Evolutionary conservation across 1,140 invertebrate species (phyloP).

Genomic region (Platorchestia sp.): DNA sequence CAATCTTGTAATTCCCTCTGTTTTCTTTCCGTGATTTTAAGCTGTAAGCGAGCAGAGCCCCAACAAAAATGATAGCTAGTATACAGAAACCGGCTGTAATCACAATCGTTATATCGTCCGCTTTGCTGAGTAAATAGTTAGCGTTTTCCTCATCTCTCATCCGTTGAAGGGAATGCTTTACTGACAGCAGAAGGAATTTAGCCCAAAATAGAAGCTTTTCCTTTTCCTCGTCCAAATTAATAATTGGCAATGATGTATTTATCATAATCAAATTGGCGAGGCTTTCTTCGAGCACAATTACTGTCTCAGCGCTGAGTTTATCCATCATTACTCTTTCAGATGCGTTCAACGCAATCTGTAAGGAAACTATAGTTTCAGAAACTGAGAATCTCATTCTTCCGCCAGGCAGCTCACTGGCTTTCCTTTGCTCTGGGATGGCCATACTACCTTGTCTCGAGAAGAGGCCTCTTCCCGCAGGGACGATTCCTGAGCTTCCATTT

Average conservation of each 20-base stretch:
- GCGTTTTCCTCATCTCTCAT: neutral
- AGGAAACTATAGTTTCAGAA: neutral
- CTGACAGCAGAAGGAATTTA: constrained; percentile 4
- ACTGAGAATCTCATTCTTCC: neutral
- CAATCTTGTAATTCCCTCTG: neutral
- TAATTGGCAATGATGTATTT: neutral
- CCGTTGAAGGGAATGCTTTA: neutral
- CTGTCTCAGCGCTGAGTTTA: neutral
- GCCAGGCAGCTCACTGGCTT: neutral
- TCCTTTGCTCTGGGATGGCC: neutral
- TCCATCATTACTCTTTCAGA: constrained; percentile 20
- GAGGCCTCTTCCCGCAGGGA: neutral
- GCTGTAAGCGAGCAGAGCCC: neutral
- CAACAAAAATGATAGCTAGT: neutral
- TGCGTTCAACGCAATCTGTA: neutral
- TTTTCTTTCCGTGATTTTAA: neutral
- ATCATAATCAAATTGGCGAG: neutral
- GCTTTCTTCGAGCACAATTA: neutral
- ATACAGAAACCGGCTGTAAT: constrained; percentile 29
- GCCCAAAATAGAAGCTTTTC: neutral
- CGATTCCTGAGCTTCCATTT: neutral
- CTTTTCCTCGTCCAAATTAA: neutral
- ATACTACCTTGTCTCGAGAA: neutral
- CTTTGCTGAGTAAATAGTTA: neutral
- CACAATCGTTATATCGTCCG: constrained; percentile 29